These are phyloP conservation scores for Helicoverpa armigera DNA, from an alignment of 1,140 invertebrate species.

Conservation along the genomic window DNA sequence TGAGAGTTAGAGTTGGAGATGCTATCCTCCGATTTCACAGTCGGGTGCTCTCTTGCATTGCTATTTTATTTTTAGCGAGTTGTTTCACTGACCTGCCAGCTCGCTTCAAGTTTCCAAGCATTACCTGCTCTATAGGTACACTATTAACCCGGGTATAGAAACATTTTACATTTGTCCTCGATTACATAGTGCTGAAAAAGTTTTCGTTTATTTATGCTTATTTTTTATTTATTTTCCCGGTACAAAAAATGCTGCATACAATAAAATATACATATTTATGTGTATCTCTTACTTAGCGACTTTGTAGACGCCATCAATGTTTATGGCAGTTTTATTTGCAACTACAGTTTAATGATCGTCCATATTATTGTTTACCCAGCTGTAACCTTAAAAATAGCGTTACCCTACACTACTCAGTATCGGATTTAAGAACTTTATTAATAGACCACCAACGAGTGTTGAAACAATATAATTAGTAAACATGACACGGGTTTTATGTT, in stretches of 20 bases:
- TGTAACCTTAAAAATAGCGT: background rate
- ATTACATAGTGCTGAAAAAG: background rate
- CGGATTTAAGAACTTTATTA: too few relatives aligned
- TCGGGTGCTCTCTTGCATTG: constrained; percentile 59
- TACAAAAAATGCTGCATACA: background rate
- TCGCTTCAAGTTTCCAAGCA: constrained; percentile 43
- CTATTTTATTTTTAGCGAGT: constrained; percentile 64
- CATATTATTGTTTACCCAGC: background rate
- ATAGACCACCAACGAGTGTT: too few relatives aligned
- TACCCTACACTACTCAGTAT: too few relatives aligned
- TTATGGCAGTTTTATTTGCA: constrained; percentile 44
- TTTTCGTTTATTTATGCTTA: background rate
- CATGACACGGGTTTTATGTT: too few relatives aligned
- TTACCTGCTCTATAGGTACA: background rate
- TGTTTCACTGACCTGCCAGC: constrained; percentile 36
- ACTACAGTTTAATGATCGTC: background rate
- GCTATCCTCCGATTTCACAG: constrained; percentile 64
- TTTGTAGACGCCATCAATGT: constrained; percentile 95
- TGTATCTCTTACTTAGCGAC: constrained; percentile 91
- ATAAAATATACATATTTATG: too few relatives aligned
- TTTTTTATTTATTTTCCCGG: constrained; percentile 64
- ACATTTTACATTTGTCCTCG: constrained; percentile 11
- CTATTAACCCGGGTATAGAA: constrained; percentile 11
- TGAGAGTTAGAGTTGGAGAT: constrained; percentile 58
- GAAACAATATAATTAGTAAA: too few relatives aligned